These are phyloP conservation scores for Pseudoips prasinana DNA, from an alignment of 2,888 invertebrate species.

Conservation along the genomic window DNA sequence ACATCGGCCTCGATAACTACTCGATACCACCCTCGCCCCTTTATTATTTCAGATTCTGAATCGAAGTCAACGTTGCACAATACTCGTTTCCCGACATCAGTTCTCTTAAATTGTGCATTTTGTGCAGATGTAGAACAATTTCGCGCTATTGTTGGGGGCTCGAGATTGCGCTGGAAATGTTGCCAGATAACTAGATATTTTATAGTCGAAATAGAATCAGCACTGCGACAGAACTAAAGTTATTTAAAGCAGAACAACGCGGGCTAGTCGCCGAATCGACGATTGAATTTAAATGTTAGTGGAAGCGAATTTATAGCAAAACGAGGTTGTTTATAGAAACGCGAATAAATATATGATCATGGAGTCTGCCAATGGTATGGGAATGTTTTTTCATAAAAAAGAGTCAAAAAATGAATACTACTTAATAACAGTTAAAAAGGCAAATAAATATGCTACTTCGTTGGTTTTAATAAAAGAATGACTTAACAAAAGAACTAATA, in stretches of 20 bases:
- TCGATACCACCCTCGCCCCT: background rate
- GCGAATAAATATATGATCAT: too few species aligned
- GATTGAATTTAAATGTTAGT: slow-evolving; percentile 23
- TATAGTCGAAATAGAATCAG: slow-evolving; percentile 20
- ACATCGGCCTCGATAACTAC: background rate
- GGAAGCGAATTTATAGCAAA: slow-evolving; percentile 18
- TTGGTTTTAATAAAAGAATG: too few species aligned
- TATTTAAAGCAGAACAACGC: slow-evolving; percentile 11
- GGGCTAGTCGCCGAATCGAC: slow-evolving; percentile 6
- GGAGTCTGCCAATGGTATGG: too few species aligned
- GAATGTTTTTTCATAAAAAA: too few species aligned
- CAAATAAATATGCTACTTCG: too few species aligned
- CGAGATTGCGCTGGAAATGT: slow-evolving; percentile 11
- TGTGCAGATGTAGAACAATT: slow-evolving; percentile 10
- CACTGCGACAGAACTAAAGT: slow-evolving; percentile 16
- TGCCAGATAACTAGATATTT: slow-evolving; percentile 19
- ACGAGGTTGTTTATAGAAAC: slow-evolving; percentile 18
- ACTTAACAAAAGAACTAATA: too few species aligned
- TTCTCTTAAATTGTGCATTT: slow-evolving; percentile 12
- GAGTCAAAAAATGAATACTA: too few species aligned
- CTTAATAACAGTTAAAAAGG: too few species aligned
- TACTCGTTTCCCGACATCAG: background rate
- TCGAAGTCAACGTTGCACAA: too few species aligned
- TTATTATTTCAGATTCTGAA: slow-evolving; percentile 3
- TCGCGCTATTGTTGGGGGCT: slow-evolving; percentile 11